Conservation (phyloP, 2,797 vertebrate species). For the Coilia nasus region DNA sequence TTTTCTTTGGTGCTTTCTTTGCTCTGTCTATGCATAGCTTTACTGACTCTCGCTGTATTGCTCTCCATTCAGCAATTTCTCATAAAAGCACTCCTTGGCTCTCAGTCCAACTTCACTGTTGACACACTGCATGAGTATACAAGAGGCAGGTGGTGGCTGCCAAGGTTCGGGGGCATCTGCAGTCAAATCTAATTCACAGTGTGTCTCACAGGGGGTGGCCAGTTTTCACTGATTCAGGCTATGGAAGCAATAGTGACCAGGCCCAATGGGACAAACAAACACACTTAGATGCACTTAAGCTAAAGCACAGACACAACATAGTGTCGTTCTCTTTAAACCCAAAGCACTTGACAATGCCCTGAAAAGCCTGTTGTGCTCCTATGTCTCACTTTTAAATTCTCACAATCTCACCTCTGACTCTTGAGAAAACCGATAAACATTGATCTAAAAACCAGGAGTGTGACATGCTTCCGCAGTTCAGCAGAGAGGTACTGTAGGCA, state of each 20-base stretch:
- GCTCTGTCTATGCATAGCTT: not conserved
- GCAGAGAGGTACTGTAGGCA: not conserved
- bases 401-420: not conserved
- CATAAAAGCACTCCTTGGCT: not conserved
- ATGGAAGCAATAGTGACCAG: not conserved
- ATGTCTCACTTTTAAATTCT: not conserved
- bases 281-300: slow-evolving; percentile 40
- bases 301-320: slow-evolving; percentile 25
- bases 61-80: not conserved
- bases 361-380: not conserved
- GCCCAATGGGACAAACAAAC: slow-evolving; percentile 1
- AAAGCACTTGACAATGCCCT: not conserved
- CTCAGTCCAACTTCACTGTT: not conserved
- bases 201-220: not conserved
- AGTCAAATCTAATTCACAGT: not conserved
- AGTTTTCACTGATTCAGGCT: not conserved
- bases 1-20: no score
- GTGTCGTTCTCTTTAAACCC: slow-evolving; percentile 33
- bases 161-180: not conserved
- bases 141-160: not conserved
- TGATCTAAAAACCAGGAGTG: not conserved
- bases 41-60: not conserved
- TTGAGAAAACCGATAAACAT: slow-evolving; percentile 3
- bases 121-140: not conserved
- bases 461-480: not conserved